Evolutionary conservation across 2,888 invertebrate species (phyloP).

Genomic region (Salpingus planirostris): DNA sequence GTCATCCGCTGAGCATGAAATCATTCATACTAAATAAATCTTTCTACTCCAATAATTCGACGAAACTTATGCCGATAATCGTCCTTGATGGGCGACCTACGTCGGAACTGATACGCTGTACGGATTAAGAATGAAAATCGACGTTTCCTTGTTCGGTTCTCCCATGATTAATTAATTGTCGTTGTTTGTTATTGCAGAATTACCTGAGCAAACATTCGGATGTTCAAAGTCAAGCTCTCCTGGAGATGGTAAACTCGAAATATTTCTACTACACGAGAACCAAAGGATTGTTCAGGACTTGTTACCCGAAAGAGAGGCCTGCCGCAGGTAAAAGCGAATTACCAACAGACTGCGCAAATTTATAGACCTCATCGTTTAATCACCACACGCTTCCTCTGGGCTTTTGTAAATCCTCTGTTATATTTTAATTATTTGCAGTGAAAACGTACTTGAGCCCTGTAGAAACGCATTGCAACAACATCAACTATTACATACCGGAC

Average conservation of each 20-base stretch:
- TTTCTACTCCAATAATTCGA: too few relatives aligned
- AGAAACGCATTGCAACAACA: slow-evolving; percentile 90
- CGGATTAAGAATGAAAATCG: too few relatives aligned
- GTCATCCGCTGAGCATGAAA: too few relatives aligned
- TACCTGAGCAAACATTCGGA: slow-evolving; percentile 64
- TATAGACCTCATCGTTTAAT: too few relatives aligned
- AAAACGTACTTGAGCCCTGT: slow-evolving; percentile 85
- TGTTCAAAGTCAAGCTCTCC: slow-evolving; percentile 56
- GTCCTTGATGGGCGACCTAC: too few relatives aligned
- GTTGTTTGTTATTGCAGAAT: slow-evolving; percentile 45
- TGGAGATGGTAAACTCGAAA: slow-evolving; percentile 75
- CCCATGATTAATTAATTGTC: too few relatives aligned
- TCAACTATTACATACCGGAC: slow-evolving; percentile 88
- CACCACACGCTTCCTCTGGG: too few relatives aligned
- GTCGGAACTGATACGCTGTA: too few relatives aligned
- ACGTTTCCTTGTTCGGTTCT: too few relatives aligned
- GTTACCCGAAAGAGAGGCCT: slow-evolving; percentile 87
- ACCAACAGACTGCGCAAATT: too few relatives aligned
- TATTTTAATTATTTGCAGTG: slow-evolving; percentile 54
- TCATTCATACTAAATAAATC: too few relatives aligned
- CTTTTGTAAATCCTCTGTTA: slow-evolving; percentile 1
- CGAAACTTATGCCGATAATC: too few relatives aligned
- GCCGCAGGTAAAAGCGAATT: slow-evolving; percentile 55
- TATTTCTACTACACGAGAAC: slow-evolving; percentile 88
- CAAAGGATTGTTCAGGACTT: slow-evolving; percentile 87